Percentiles rank a stretch among this genome's conserved stretches.
Conservation (phyloP, 2,797 vertebrate genomes). For the Protosalanx chinensis region DNA sequence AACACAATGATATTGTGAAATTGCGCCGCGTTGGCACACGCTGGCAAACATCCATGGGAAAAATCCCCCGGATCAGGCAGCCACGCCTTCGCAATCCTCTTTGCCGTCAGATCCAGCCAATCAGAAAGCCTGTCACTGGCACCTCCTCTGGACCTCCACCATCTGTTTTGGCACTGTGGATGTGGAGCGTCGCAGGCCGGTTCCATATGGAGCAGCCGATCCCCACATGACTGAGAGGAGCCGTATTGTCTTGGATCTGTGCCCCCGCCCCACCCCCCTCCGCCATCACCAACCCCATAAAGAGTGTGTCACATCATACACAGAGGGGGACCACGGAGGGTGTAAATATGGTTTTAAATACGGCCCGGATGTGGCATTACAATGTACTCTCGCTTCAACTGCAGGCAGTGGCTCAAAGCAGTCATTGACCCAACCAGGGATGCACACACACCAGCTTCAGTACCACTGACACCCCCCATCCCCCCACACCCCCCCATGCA, state of each 20-base stretch:
- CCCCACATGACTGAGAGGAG: slow-evolving; percentile 11
- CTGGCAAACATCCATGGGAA: slow-evolving; percentile 42
- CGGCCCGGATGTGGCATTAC: neutral
- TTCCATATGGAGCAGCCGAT: neutral
- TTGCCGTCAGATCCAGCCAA: slow-evolving; percentile 48
- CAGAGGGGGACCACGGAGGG: slow-evolving; percentile 38
- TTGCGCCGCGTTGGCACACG: slow-evolving; percentile 23
- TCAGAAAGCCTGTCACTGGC: slow-evolving; percentile 26
- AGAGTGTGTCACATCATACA: slow-evolving; percentile 40
- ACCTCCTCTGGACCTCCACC: slow-evolving; percentile 51
- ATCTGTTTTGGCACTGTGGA: slow-evolving; percentile 56
- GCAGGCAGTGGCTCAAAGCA: neutral
- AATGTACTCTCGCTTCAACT: neutral
- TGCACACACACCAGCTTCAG: slow-evolving; percentile 10
- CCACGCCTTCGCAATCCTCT: slow-evolving; percentile 24
- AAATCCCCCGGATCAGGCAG: slow-evolving; percentile 23
- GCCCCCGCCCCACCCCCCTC: neutral
- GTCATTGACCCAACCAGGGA: neutral
- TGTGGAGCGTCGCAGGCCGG: slow-evolving; percentile 9
- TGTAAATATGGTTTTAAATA: neutral
- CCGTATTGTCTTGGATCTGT: slow-evolving; percentile 6
- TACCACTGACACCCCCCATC: slow-evolving; percentile 1
- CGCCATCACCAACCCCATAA: slow-evolving; percentile 11
- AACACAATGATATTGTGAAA: too few relatives aligned
- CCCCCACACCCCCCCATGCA: slow-evolving; percentile 19